Evolutionary conservation across 2,113 vertebrate genomes (phyloP).

Genomic region (Pteropus alecto): DNA sequence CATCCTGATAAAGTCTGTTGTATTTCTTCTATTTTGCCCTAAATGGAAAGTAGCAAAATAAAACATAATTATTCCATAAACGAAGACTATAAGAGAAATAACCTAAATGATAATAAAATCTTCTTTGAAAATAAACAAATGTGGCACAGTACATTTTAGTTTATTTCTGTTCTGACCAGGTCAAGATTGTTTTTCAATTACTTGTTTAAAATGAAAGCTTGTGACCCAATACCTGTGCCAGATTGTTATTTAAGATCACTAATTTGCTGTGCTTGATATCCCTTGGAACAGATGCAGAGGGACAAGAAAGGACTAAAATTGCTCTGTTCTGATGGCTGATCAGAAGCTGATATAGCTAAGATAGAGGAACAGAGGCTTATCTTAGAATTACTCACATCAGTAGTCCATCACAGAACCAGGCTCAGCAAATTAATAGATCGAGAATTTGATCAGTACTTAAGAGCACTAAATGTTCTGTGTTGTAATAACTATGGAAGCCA

Average conservation of each 20-base stretch:
- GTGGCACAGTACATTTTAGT: neutral
- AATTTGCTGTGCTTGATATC: constrained; percentile 75
- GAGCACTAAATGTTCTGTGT: neutral
- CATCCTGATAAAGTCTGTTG: constrained; percentile 48
- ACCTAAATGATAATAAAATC: neutral
- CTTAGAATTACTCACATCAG: neutral
- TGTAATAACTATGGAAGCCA: neutral
- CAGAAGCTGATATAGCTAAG: constrained; percentile 41
- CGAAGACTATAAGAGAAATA: neutral
- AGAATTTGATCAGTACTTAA: neutral
- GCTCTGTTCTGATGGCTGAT: constrained; percentile 76
- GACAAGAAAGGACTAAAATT: constrained; percentile 77
- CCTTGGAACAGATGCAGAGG: constrained; percentile 68
- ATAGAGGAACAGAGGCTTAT: neutral
- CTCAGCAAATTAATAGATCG: neutral
- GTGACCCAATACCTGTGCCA: constrained; percentile 74
- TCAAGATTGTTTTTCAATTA: constrained; percentile 58
- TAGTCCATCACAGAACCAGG: neutral
- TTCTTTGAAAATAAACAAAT: constrained; percentile 28
- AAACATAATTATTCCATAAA: neutral
- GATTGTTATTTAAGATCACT: constrained; percentile 63
- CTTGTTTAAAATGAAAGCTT: constrained; percentile 73
- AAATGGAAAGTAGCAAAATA: constrained; percentile 21
- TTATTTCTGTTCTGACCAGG: constrained; percentile 54
- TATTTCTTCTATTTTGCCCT: constrained; percentile 40